Evolutionary conservation across 1,140 invertebrate genomes (phyloP), one percentile per base, ranked within the genome.

Genomic region (Leptinotarsa texana): DNA sequence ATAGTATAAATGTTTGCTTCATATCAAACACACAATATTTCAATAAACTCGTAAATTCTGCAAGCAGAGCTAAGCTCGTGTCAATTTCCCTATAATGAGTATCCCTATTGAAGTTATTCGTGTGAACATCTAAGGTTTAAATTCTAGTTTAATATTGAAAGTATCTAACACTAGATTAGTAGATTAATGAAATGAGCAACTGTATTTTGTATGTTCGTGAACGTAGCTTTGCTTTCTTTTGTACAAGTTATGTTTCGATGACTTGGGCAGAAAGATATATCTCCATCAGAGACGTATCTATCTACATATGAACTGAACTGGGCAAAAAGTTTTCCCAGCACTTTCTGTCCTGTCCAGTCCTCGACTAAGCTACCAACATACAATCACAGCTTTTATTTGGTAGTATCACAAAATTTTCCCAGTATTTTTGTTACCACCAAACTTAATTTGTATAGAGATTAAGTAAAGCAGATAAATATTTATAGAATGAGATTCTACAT

Each of bases 321-420:
- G 80, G 77, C 81, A 81, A 78, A 83, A 83, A 83, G 83, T 82
- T 84, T 84, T 84, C 83, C 83, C 83, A 84, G 61, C 81, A 80
- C 82, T 82, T 83, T 83, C 79, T 79, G 80, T 79, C 80, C 67
- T 71, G n/a, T 42, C 69, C 74, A 80, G 77, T 77, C 71, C 66
- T 51, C 68, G 74, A 57, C 15, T 73, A 75, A 79, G 78, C 79
- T 81, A 80, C 75, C 68, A 79, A 83, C 81, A 82, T 80, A 79
- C 78, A 81, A 83, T 84, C 81, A 83, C 82, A 82, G 80, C 76
- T 72, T 77, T 77, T 76, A 68, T 73, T 81, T 80, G 83, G 82
- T 84, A 83, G 83, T 84, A 83, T 84, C 83, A 84, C 82, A 83
- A 84, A 83, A 84, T 83, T 80, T 83, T 83, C 82, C 82, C 82